A percentile compares a stretch with the other conserved stretches of the same genome.
phyloP scores from a whole-genome alignment of 2,113 vertebrate species.

The Lasiurus cinereus region DNA sequence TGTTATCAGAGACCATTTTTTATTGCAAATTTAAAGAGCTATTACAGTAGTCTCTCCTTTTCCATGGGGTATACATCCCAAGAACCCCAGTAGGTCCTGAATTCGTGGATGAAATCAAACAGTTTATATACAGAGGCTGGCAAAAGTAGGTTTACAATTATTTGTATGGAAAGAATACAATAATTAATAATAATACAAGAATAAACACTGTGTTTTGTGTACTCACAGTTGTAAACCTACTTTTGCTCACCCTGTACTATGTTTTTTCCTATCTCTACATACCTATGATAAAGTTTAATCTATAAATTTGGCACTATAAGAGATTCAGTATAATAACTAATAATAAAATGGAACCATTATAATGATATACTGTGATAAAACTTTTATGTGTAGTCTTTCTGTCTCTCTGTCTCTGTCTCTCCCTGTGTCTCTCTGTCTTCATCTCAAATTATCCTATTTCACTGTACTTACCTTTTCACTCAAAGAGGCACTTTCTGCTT shows the following conservation, averaged over 20 bases:
- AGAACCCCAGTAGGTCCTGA: too few relatives aligned
- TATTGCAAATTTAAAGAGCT: not conserved
- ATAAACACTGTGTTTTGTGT: not conserved
- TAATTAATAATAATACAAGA: not conserved
- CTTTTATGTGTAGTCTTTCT: not conserved
- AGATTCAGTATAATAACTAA: not conserved
- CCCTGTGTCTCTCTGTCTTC: not conserved
- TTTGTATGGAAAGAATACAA: not conserved
- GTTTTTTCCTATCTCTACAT: not conserved
- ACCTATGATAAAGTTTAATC: not conserved
- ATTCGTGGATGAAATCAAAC: not conserved
- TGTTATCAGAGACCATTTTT: not conserved
- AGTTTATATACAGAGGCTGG: not conserved
- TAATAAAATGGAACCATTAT: not conserved
- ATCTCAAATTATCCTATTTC: not conserved
- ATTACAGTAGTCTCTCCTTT: not conserved
- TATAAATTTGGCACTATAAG: not conserved
- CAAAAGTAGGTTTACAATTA: not conserved
- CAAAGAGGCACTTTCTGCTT: not conserved
- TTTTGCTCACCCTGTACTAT: not conserved
- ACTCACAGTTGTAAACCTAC: not conserved
- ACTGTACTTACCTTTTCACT: not conserved
- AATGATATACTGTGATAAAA: not conserved
- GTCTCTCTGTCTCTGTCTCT: not conserved
- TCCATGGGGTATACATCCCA: not conserved